Evolutionary conservation across 1,140 invertebrate genomes (phyloP), one percentile per base, ranked within the genome.

Genomic region (Drosophila ananassae): DNA sequence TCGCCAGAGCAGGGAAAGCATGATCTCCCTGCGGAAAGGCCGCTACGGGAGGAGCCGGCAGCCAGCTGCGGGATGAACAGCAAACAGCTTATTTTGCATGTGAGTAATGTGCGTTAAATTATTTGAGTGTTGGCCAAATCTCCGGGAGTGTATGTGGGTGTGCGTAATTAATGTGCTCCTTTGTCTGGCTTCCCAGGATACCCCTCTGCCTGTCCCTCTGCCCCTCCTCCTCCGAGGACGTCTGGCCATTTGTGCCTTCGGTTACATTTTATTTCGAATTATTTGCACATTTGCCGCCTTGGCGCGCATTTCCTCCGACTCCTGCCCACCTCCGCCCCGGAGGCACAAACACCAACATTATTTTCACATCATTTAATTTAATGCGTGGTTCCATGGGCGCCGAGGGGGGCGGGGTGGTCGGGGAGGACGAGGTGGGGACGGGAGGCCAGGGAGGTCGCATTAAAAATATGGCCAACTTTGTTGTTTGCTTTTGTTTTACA

Each of bases 291-390:
- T 80, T 83, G 71, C 79, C 57, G 79, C 79, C 64, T 62, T 82
- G 47, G 60, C 74, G 50, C 46, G 46, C 46, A 34, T 32, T 58
- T 44, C n/a, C 37, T 30, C 58, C 25, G 44, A 44, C 41, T 44
- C 41, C 13, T 13, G 4, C 13, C 41, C n/a, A 6, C 39, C 13
- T 6, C 39, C n/a, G 2, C 13, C 41, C 41, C 5, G n/a, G n/a
- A 9, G n/a, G 41, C 41, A 72, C 30, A 50, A 57, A 55, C 72
- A 84, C 80, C 64, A 79, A 83, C 79, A 83, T 83, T 83, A 83
- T 83, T 83, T 82, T 83, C 79, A 84, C 79, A 83, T 83, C 80
- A 83, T 83, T 83, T 83, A 83, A 83, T 83, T 83, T 83, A 83
- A 83, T 83, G 79, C 80, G 73, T 75, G 80, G 64, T 22, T 21